Percentiles rank a stretch among this genome's conserved stretches.
phyloP scores from a whole-genome alignment of 2,888 invertebrate species.

The Troides aeacus region DNA sequence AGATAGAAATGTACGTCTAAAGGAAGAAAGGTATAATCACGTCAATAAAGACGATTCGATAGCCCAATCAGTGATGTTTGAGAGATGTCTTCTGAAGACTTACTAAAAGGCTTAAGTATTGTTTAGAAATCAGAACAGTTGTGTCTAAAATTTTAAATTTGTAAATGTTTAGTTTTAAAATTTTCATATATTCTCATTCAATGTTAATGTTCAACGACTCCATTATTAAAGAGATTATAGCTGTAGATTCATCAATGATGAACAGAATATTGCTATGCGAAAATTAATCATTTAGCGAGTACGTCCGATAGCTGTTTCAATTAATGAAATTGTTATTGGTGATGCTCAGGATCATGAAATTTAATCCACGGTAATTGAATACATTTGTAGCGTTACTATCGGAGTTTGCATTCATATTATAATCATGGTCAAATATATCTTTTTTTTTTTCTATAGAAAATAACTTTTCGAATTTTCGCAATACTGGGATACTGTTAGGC shows the following conservation, averaged over 20 bases:
- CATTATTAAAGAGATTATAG: background rate
- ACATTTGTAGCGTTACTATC: background rate
- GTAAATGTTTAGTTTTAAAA: background rate
- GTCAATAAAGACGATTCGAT: too few relatives aligned
- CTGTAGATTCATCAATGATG: background rate
- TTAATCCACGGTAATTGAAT: slow-evolving; percentile 6
- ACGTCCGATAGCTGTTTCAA: slow-evolving; percentile 5
- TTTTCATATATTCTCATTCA: background rate
- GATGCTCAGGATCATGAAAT: background rate
- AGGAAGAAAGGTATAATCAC: too few relatives aligned
- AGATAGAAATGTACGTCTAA: too few relatives aligned
- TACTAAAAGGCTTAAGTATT: too few relatives aligned
- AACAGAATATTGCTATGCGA: background rate
- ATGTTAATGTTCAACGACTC: background rate
- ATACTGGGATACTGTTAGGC: too few relatives aligned
- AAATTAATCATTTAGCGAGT: slow-evolving; percentile 5
- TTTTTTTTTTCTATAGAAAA: background rate
- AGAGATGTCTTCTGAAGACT: too few relatives aligned
- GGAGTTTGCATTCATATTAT: background rate
- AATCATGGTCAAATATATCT: background rate
- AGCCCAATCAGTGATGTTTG: too few relatives aligned
- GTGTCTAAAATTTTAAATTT: background rate
- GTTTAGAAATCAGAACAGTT: too few relatives aligned
- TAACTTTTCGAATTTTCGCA: background rate
- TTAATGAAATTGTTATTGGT: slow-evolving; percentile 8